A percentile compares a stretch with the other conserved stretches of the same genome.
Conservation (phyloP, 92 coral and sea anemone genomes). For the Porites evermanni region DNA sequence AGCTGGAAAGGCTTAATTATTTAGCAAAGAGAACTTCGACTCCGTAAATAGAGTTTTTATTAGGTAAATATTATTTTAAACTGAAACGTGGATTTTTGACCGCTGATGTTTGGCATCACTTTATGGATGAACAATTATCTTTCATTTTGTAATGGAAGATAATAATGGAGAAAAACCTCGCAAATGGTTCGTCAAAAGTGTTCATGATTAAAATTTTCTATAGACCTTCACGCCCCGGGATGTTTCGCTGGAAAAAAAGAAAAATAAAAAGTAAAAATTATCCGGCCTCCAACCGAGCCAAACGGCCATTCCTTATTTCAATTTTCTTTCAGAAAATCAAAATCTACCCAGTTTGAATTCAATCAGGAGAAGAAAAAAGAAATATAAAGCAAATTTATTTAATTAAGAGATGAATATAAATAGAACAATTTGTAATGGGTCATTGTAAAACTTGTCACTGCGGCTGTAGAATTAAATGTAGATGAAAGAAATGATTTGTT, state of each 20-base stretch:
- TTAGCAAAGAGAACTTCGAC: background rate
- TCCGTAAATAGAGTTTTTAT: background rate
- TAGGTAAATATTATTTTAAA: too few relatives aligned
- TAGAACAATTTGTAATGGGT: background rate
- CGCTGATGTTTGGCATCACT: background rate
- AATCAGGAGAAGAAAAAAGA: background rate
- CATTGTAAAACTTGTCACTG: too few relatives aligned
- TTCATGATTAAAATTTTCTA: background rate
- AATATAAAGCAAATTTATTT: background rate
- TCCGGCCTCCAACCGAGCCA: conserved; percentile 25
- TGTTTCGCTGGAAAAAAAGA: background rate
- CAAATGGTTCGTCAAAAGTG: conserved; percentile 3
- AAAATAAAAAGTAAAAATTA: background rate
- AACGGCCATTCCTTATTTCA: background rate
- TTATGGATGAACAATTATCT: too few relatives aligned
- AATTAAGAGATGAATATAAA: background rate
- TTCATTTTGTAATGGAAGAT: too few relatives aligned
- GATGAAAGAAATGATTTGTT: conserved; percentile 15
- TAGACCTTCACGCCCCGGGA: background rate
- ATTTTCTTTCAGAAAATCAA: background rate
- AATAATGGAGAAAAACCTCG: background rate
- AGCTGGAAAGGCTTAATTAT: background rate
- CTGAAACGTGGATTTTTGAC: background rate
- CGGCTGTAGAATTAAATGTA: background rate
- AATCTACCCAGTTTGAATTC: background rate